Evolutionary conservation across 1,140 invertebrate genomes (phyloP).

Genomic region (Brachionus sp.): DNA sequence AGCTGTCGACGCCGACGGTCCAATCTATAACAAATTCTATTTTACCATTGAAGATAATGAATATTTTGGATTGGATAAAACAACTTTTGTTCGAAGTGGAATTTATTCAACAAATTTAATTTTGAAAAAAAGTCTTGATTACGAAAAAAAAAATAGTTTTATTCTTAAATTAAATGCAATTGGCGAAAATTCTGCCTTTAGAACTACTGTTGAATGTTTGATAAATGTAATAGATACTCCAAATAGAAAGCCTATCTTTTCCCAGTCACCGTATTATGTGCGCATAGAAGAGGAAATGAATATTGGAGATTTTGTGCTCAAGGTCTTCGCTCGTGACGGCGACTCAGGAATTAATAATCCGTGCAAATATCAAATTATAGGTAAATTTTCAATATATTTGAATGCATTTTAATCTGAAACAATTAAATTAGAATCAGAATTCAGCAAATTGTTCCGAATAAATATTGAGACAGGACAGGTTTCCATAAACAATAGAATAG

Average conservation of each 20-base stretch:
- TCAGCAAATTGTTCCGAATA: not conserved
- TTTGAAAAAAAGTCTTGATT: not conserved
- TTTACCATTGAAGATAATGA: not conserved
- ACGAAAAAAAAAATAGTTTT: slow-evolving; percentile 1
- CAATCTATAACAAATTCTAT: slow-evolving; percentile 23
- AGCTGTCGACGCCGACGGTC: slow-evolving; percentile 21
- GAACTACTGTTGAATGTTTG: not conserved
- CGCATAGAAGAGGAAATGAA: slow-evolving; percentile 14
- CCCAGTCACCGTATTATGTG: slow-evolving; percentile 38
- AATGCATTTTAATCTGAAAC: not conserved
- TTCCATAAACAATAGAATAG: slow-evolving; percentile 23
- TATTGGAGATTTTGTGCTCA: not conserved
- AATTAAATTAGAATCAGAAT: not conserved
- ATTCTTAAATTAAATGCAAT: not conserved
- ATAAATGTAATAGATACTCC: slow-evolving; percentile 42
- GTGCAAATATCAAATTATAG: not conserved
- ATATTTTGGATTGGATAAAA: not conserved
- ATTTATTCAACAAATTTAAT: not conserved
- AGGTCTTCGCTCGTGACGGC: not conserved
- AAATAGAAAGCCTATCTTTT: slow-evolving; percentile 25
- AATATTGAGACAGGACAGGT: not conserved
- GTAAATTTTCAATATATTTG: not conserved
- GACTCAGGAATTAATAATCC: slow-evolving; percentile 20
- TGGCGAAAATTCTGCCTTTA: slow-evolving; percentile 13
- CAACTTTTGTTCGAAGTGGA: not conserved